Base-by-base conservation (phyloP, 2,113 vertebrate species). In the Emydocephalus ijimae region DNA sequence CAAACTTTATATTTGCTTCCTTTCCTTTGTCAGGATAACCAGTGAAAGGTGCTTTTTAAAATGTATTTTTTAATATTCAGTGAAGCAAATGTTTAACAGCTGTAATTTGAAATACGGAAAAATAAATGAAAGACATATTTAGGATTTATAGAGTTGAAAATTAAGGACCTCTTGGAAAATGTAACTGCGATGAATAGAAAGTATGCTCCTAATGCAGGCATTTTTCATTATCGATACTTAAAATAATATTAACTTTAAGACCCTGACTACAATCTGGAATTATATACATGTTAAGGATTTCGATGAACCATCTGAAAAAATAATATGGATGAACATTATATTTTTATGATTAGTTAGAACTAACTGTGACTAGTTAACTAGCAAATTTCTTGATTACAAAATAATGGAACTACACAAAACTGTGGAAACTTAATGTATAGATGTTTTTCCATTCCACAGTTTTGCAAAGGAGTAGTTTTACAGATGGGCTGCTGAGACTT, bases 31-130 rank as follows among this genome's bases (percentile, higher is more conserved):
- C 93, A 85, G 92, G 87, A 90, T 92, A 88, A 96, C 94, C 94
- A 95, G 89, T 94, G 95, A 93, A 96, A 96, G 23, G 23, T 94
- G 95, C 94, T 97, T 97, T 94, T 96, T 96, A 92, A 91, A 95
- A 88, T 92, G 91, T 94, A 92, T 91, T 94, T 92, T 92, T 90
- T 94, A 96, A 91, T 92, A 64, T 96, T 94, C 87, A 94, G 93
- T 87, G 91, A 96, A 91, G 95, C 94, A 97, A 98, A 97, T 97
- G 96, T 96, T 97, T 94, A 98, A 97, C 97, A 98, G 97, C 97
- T 98, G 97, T 96, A 97, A 86, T 92, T 94, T 95, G 91, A 95
- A 97, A 95, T 95, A 96, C 96, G 96, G 96, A 97, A 97, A 97
- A 97, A 95, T 94, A 96, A 97, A 98, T 96, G 96, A 97, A 97